phyloP scores from a whole-genome alignment of 2,888 invertebrate genomes.

The Rhabditoides inermis region DNA sequence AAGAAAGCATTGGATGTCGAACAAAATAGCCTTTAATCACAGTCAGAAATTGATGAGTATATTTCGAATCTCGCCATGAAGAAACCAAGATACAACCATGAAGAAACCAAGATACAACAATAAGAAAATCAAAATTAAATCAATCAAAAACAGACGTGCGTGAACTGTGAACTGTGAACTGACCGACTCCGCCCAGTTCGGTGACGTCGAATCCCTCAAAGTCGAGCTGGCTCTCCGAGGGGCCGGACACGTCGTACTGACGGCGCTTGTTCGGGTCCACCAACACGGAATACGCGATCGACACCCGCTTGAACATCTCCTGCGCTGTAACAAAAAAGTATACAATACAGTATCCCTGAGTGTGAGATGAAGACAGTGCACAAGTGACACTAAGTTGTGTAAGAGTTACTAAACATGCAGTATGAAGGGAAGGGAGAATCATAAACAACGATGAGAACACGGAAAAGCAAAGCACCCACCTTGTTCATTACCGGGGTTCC shows the following conservation, averaged over 20 bases:
- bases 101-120: not conserved
- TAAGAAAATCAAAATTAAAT: not conserved
- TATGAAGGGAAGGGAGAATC: not conserved
- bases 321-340: slow-evolving; percentile 40
- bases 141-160: not conserved
- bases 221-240: slow-evolving; percentile 42
- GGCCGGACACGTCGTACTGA: slow-evolving; percentile 51
- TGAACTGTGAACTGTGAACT: slow-evolving; percentile 3
- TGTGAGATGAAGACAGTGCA: too few relatives aligned
- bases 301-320: slow-evolving; percentile 50
- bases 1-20: too few relatives aligned
- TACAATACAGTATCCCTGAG: too few relatives aligned
- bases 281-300: slow-evolving; percentile 51
- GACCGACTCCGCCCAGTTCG: slow-evolving; percentile 51
- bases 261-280: slow-evolving; percentile 52
- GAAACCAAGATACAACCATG: not conserved
- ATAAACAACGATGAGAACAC: not conserved
- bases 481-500: slow-evolving; percentile 46
- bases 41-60: too few relatives aligned
- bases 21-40: too few relatives aligned
- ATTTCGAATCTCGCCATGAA: too few relatives aligned
- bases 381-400: too few relatives aligned
- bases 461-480: slow-evolving; percentile 14
- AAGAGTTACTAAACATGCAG: not conserved
- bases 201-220: slow-evolving; percentile 51